Evolutionary conservation across 1,140 invertebrate genomes (phyloP), one percentile per base, ranked within the genome.

Genomic region (Triops cancriformis): DNA sequence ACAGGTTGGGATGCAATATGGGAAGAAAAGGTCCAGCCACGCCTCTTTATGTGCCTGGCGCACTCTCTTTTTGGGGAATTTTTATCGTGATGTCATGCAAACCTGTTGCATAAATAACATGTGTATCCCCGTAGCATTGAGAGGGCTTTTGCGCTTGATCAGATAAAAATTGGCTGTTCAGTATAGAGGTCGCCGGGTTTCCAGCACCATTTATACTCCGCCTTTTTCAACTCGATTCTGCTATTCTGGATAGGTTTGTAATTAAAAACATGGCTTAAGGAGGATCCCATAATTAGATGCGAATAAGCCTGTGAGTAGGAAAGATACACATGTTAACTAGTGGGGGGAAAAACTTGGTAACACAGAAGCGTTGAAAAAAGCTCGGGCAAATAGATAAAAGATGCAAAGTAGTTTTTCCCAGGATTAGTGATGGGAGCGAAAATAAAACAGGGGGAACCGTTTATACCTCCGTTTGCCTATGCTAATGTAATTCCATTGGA

Each of bases 81-180:
- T 64, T 64, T 64, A 64, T 64, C 51, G 51, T 64, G 51, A 64
- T 64, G 51, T 64, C 51, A 64, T 64, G 51, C 51, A 64, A 64
- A 64, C 51, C 51, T 64, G 51, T 64, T 64, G 51, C 51, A 64
- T 64, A 64, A 64, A 64, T 64, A 64, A 64, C 51, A 64, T 64
- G 51, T 64, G 51, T 64, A 64, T 64, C 51, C 51, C 51, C 4
- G 23, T 18, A 64, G 51, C 18, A 64, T 18, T 64, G 14, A 37
- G n/a, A 64, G 51, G 51, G 51, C 51, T 64, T 37, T 64, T 64
- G 51, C 23, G 51, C 51, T 64, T 5, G 51, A 64, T 64, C 51
- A 64, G 51, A 64, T 64, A 64, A 64, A 64, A 64, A 64, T 64
- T 64, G 2, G 31, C 31, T 37, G 51, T 23, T 64, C 51, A 6